Evolutionary conservation across 2,113 vertebrate genomes (phyloP).

Genomic region (Phyllopteryx taeniolatus): DNA sequence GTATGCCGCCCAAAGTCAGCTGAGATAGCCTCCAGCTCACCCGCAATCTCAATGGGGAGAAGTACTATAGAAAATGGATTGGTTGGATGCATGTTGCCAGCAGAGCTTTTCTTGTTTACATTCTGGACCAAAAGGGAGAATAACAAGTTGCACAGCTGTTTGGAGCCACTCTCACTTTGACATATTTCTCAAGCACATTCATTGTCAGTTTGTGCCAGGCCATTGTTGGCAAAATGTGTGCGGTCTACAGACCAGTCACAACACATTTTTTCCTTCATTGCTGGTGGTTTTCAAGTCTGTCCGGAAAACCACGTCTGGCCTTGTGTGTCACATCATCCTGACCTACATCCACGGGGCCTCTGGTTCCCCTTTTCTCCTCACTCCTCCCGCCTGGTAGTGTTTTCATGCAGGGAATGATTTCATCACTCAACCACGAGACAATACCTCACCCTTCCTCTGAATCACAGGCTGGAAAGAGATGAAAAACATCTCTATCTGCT

Average conservation of each 20-base stretch:
- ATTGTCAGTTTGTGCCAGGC: slow-evolving; percentile 31
- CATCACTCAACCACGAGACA: slow-evolving; percentile 60
- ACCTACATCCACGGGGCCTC: slow-evolving; percentile 39
- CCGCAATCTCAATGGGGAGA: not conserved
- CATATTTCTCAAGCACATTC: slow-evolving; percentile 50
- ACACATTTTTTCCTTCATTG: slow-evolving; percentile 56
- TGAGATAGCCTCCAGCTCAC: not conserved
- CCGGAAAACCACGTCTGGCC: slow-evolving; percentile 56
- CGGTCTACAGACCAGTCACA: slow-evolving; percentile 47
- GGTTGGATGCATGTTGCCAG: not conserved
- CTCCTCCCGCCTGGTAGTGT: slow-evolving; percentile 28
- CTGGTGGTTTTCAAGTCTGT: slow-evolving; percentile 49
- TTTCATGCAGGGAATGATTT: slow-evolving; percentile 54
- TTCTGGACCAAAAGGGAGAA: not conserved
- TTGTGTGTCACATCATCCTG: slow-evolving; percentile 49
- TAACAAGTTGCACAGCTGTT: slow-evolving; percentile 43
- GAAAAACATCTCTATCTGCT: slow-evolving; percentile 51
- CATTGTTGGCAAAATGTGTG: slow-evolving; percentile 56
- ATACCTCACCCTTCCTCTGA: slow-evolving; percentile 66
- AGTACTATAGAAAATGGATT: not conserved
- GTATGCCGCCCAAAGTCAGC: not conserved
- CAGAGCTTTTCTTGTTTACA: not conserved
- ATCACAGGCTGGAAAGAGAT: slow-evolving; percentile 46
- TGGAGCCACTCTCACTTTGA: slow-evolving; percentile 29
- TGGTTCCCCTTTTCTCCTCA: slow-evolving; percentile 12